Conservation (phyloP, 1,140 invertebrate species). For the Pentalonia nigronervosa region DNA sequence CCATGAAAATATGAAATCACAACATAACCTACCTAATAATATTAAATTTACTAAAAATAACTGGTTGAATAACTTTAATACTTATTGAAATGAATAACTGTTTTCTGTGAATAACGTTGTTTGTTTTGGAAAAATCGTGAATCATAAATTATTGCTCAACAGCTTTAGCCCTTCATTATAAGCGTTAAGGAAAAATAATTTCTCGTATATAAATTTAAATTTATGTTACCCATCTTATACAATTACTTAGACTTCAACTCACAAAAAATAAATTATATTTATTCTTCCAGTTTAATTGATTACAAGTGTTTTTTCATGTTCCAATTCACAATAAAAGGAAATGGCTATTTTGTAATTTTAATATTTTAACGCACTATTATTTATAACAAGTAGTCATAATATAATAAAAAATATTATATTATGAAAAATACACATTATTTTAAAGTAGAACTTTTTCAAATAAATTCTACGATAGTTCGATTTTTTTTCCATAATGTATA, state of each 20-base stretch:
- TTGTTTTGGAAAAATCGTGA: not conserved
- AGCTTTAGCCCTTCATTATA: not conserved
- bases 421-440: not conserved
- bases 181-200: not conserved
- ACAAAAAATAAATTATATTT: conserved; percentile 23
- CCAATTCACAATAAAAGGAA: not conserved
- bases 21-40: not conserved
- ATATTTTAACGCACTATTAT: not conserved
- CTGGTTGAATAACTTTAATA: not conserved
- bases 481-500: not conserved
- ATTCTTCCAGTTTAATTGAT: not conserved
- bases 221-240: not conserved
- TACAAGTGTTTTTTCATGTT: not conserved
- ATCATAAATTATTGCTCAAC: not conserved
- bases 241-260: conserved; percentile 2
- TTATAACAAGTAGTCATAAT: not conserved
- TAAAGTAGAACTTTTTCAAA: not conserved
- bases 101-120: not conserved
- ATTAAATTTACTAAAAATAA: not conserved
- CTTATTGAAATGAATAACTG: not conserved
- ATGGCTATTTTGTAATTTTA: not conserved
- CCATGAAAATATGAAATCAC: not conserved
- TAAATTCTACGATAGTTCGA: too few species aligned
- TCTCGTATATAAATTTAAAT: not conserved
- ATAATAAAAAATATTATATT: not conserved